Evolutionary conservation across 2,797 vertebrate species (phyloP), one percentile per base, ranked within the genome.

Genomic region (Pangasius mekongensis): DNA sequence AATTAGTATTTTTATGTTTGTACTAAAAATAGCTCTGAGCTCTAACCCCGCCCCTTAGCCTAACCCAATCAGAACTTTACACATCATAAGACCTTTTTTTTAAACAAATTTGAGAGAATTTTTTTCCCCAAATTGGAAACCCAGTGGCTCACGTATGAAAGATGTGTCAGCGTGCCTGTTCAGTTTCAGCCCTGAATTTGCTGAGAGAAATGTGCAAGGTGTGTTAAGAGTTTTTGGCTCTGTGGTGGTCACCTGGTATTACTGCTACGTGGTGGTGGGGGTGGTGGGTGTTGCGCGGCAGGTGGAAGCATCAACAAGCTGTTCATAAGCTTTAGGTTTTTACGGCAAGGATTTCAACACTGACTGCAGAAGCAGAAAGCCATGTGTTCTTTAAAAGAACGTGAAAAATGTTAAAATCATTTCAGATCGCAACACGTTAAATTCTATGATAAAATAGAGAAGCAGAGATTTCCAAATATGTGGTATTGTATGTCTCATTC

Each of bases 211-310:
- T 97, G 96, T 97, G 96, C 96, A 96, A 97, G 91, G 96, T 96
- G 96, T 98, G 97, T 98, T 95, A 96, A 94, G 96, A 97, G 96
- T 97, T 97, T 97, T 96, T 93, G 95, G 95, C 92, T n/a, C 60
- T 14, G 9, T n/a, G 91, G 94, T 96, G 94, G 95, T 95, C 95
- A 95, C 95, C 95, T 95, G 94, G 93, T 94, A 93, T 93, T 92
- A 94, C 93, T 94, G 94, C 91, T 91, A 94, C 62, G 14, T 98
- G 98, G 98, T 98, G 98, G n/a, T 58, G 78, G 11, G n/a, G 54
- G 18, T 39, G 0, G 39, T 18, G 9, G 33, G 97, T 47, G 47
- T 47, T 9, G 47, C 1, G 97, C 97, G n/a, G 9, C 33, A 14
- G 43, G 69, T 18, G 20, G 36, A 33, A 67, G 13, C 27, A 6